Percentiles rank a stretch among this genome's conserved stretches.
Evolutionary conservation across 2,797 vertebrate genomes (phyloP).

Genomic region (Limosa lapponica): DNA sequence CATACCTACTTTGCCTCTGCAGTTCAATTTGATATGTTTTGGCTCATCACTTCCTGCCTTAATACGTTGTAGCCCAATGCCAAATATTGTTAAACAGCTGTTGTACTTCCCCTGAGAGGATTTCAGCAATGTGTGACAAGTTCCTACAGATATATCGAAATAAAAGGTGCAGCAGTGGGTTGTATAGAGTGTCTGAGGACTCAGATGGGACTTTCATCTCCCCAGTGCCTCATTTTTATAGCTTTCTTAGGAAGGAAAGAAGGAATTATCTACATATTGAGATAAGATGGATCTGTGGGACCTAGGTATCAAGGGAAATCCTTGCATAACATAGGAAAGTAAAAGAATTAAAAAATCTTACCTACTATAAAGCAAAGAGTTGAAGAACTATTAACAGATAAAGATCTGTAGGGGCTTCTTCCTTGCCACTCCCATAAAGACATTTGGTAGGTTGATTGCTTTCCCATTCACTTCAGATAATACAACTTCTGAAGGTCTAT

Average conservation of each 20-base stretch:
- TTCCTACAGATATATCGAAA: background rate
- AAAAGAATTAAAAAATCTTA: background rate
- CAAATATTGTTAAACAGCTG: slow-evolving; percentile 63
- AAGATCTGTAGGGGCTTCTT: background rate
- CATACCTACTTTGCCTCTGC: slow-evolving; percentile 44
- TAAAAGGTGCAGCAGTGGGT: slow-evolving; percentile 13
- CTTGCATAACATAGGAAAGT: background rate
- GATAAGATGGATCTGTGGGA: slow-evolving; percentile 8
- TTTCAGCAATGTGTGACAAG: slow-evolving; percentile 48
- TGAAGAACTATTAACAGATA: background rate
- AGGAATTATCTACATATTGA: background rate
- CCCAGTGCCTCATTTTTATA: slow-evolving; percentile 3
- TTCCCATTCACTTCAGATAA: background rate
- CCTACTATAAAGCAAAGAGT: background rate
- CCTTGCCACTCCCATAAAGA: background rate
- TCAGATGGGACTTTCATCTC: slow-evolving; percentile 13
- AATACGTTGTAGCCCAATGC: slow-evolving; percentile 5
- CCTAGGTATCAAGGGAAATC: background rate
- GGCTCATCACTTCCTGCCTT: slow-evolving; percentile 62
- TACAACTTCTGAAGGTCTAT: background rate
- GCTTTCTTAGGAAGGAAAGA: background rate
- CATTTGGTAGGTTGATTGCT: background rate
- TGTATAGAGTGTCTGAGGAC: background rate
- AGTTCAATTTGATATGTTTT: slow-evolving; percentile 63
- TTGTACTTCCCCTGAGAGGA: slow-evolving; percentile 36